These are phyloP conservation scores for Brachypalpus laphriformis DNA, from an alignment of 2,888 invertebrate species.

Conservation along the genomic window DNA sequence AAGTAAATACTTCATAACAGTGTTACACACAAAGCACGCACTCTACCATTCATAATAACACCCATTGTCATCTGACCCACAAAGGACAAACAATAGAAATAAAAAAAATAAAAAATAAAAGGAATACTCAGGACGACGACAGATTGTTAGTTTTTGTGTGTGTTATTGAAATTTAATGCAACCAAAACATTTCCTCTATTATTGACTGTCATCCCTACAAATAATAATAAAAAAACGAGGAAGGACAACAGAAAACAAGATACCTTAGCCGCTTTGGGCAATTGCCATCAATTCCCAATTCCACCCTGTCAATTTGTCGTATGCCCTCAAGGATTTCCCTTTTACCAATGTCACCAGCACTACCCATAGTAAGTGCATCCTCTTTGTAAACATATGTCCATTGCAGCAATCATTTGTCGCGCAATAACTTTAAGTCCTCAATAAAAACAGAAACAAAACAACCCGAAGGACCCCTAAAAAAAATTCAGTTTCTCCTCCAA, in stretches of 20 bases:
- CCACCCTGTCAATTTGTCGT: conserved; percentile 70
- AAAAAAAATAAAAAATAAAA: conserved; percentile 15
- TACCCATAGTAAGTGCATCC: conserved; percentile 52
- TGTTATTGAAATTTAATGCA: conserved; percentile 74
- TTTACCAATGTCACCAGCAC: conserved; percentile 40
- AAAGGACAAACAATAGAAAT: conserved; percentile 59
- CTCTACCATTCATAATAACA: conserved; percentile 64
- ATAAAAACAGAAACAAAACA: conserved; percentile 34
- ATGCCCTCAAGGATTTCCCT: conserved; percentile 61
- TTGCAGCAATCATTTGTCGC: conserved; percentile 72
- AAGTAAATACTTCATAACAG: conserved; percentile 25
- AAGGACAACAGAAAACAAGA: conserved; percentile 45
- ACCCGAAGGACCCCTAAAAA: conserved; percentile 33
- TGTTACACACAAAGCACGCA: conserved; percentile 45
- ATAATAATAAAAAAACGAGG: conserved; percentile 42
- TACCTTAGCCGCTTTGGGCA: conserved; percentile 57
- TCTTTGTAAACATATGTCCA: conserved; percentile 73
- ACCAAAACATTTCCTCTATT: conserved; percentile 69
- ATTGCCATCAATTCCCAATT: conserved; percentile 67
- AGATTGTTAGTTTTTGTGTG: conserved; percentile 55
- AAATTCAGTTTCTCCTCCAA: conserved; percentile 30
- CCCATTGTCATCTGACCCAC: conserved; percentile 70
- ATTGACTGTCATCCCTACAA: conserved; percentile 65
- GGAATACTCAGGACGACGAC: conserved; percentile 47
- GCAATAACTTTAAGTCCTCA: conserved; percentile 62